Percentiles rank a stretch among this genome's conserved stretches.
phyloP scores from a whole-genome alignment of 2,888 invertebrate species.

The Diarsia dahlii region DNA sequence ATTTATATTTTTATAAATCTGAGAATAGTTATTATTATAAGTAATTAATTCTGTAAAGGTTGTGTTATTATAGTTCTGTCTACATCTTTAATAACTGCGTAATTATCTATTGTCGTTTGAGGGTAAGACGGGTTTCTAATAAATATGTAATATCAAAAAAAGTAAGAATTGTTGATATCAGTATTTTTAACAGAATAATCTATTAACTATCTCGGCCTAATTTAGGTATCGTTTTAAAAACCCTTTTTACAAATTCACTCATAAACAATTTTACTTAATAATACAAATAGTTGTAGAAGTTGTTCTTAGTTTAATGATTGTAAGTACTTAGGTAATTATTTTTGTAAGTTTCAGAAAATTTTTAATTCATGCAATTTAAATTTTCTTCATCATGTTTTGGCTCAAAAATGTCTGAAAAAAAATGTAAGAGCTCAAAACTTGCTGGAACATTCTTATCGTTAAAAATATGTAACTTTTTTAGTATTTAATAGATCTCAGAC shows the following conservation, averaged over 20 bases:
- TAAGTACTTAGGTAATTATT: constrained; percentile 48
- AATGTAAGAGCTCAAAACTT: neutral
- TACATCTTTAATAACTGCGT: constrained; percentile 21
- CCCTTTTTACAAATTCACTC: constrained; percentile 51
- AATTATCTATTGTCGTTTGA: constrained; percentile 20
- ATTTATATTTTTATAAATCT: constrained; percentile 1
- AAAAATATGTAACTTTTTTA: constrained; percentile 54
- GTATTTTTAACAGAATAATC: constrained; percentile 63
- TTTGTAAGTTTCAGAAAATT: constrained; percentile 25
- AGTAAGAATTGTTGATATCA: constrained; percentile 57
- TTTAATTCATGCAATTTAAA: constrained; percentile 21
- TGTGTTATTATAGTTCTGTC: constrained; percentile 24
- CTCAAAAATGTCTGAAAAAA: constrained; percentile 6
- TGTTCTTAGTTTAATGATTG: constrained; percentile 23
- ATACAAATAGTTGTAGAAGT: constrained; percentile 31
- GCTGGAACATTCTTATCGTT: constrained; percentile 25
- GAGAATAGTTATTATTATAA: neutral
- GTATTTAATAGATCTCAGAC: constrained; percentile 77
- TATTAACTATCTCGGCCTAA: constrained; percentile 45
- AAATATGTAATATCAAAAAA: constrained; percentile 46
- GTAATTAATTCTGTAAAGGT: constrained; percentile 15
- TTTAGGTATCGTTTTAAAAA: constrained; percentile 52
- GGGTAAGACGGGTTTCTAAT: constrained; percentile 45
- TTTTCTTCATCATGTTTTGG: constrained; percentile 13
- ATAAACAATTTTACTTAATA: constrained; percentile 36